A percentile compares a stretch with the other conserved stretches of the same genome.
These are phyloP conservation scores for Pseudoatta argentina DNA, from an alignment of 1,140 invertebrate genomes.

Conservation along the genomic window DNA sequence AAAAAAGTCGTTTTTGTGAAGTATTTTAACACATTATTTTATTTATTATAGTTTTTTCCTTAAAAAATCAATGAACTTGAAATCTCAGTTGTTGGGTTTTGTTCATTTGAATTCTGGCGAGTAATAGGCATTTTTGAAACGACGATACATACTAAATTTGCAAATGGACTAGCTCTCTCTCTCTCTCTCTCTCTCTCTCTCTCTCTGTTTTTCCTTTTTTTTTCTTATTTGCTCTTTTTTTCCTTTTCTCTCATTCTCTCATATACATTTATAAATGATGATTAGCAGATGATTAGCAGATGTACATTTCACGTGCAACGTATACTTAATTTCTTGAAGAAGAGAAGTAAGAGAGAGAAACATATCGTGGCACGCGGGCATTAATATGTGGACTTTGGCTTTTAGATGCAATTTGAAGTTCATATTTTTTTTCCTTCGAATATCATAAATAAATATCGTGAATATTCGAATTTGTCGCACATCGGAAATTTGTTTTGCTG, in stretches of 20 bases:
- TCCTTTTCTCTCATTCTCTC: background rate
- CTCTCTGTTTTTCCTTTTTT: background rate
- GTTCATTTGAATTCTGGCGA: conserved; percentile 81
- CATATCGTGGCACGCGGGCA: conserved; percentile 46
- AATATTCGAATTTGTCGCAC: background rate
- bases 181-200: conserved; percentile 28
- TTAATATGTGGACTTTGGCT: background rate
- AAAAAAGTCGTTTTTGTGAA: conserved; percentile 47
- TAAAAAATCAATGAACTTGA: conserved; percentile 86
- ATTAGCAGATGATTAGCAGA: conserved; percentile 54
- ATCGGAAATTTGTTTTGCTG: background rate
- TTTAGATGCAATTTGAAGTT: background rate
- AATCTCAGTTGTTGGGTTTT: conserved; percentile 80
- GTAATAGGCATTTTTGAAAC: conserved; percentile 85
- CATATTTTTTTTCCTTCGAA: background rate
- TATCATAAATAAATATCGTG: background rate
- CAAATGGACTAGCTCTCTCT: conserved; percentile 81
- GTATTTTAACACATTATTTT: conserved; percentile 83
- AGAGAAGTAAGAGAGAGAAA: conserved; percentile 48
- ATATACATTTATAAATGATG: background rate
- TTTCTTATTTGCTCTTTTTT: conserved; percentile 25
- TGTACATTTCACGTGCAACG: conserved; percentile 28
- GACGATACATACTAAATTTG: conserved; percentile 85
- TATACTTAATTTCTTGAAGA: conserved; percentile 58
- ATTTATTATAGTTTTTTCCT: conserved; percentile 80